Base-by-base conservation (phyloP, 2,113 vertebrate species). In the Apeltes quadracus region DNA sequence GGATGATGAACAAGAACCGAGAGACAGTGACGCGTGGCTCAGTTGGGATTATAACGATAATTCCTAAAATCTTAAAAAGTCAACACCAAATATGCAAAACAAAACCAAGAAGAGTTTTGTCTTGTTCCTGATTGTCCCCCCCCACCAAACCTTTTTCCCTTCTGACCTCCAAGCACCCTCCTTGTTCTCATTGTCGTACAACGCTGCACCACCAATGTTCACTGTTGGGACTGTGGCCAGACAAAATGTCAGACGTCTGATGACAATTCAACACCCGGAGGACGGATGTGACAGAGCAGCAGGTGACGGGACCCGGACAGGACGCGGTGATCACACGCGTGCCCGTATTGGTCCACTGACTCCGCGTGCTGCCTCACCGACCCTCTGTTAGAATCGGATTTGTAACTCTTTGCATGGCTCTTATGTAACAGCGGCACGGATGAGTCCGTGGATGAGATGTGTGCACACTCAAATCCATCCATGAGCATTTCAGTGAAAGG, bases 361-460 rank as follows among this genome's bases (percentile, higher is more conserved):
- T 25, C 39, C 12, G 78, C 68, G 61, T 36, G 84, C 44, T 75
- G 83, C 83, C 84, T 88, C 83, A 74, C 83, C 85, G 84, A 90
- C 85, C n/a, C 82, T 79, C 84, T 71, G 68, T 83, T 75, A 55
- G 90, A 90, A 91, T 90, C 89, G 90, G 89, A 87, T 84, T 81
- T 82, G 82, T 84, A 87, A 90, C 79, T 85, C 75, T 80, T 56
- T 83, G 82, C 81, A 69, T 65, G 84, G 79, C 76, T 88, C 81
- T 92, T 91, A 91, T 79, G 85, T 89, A 91, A 92, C 69, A 76
- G 66, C 66, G 43, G 64, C 66, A 46, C 59, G 68, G 89, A 82
- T 84, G 86, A 85, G 75, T 83, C 74, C 72, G 74, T 56, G 63
- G 81, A 72, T 68, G 59, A 61, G 66, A 66, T 55, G 71, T 76